These are phyloP conservation scores for Trinorchestia longiramus DNA, from an alignment of 1,140 invertebrate genomes.

Conservation along the genomic window DNA sequence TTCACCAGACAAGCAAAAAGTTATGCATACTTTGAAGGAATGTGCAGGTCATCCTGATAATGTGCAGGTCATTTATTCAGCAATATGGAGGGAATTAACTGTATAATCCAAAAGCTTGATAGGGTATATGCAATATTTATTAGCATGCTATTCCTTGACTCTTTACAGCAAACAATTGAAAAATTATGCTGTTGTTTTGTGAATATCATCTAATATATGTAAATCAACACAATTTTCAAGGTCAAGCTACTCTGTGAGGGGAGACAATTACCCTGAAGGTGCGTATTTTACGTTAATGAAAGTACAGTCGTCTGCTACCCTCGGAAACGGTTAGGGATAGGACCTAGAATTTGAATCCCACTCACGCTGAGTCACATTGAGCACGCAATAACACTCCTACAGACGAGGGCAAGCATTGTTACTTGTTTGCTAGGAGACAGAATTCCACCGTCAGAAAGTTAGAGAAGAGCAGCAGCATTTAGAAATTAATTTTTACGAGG, in stretches of 20 bases:
- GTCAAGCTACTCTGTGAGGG: neutral
- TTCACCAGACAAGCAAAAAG: neutral
- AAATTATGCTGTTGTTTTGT: neutral
- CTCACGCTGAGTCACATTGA: conserved; percentile 9
- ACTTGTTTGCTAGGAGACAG: neutral
- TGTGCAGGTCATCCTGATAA: neutral
- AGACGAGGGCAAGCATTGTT: neutral
- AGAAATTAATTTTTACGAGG: too few relatives aligned
- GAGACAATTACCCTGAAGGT: neutral
- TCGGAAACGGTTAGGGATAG: neutral
- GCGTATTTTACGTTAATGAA: neutral
- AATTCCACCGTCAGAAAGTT: neutral
- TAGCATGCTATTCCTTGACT: neutral
- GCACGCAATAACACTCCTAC: neutral
- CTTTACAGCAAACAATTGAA: too few relatives aligned
- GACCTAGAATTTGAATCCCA: neutral
- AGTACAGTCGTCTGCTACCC: conserved; percentile 42
- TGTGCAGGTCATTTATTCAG: neutral
- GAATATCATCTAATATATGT: neutral
- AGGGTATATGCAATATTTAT: neutral
- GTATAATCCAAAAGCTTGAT: too few relatives aligned
- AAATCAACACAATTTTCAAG: neutral
- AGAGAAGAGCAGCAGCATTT: too few relatives aligned
- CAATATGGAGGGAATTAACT: too few relatives aligned
- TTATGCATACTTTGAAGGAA: neutral